Conservation (phyloP, 2,888 invertebrate genomes). For the Phrixothrix hirtus region DNA sequence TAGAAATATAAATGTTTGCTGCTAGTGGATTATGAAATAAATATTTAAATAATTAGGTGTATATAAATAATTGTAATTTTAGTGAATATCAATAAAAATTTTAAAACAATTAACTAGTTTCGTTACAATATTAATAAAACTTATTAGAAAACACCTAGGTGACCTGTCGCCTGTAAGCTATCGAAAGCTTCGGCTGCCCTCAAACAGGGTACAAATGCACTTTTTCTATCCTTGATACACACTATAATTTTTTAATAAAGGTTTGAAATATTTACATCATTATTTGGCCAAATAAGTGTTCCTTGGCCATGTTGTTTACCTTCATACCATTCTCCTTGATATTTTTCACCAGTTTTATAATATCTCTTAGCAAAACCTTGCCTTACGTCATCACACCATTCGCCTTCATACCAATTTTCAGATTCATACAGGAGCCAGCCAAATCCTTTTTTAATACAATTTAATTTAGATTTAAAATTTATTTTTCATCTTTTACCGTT, state of each 20-base stretch:
- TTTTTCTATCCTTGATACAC: neutral
- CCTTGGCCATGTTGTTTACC: constrained; percentile 62
- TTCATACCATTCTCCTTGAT: constrained; percentile 62
- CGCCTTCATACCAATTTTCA: constrained; percentile 55
- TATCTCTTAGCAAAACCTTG: constrained; percentile 61
- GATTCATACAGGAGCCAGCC: constrained; percentile 51
- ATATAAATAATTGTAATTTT: too few species aligned
- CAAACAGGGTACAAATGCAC: too few species aligned
- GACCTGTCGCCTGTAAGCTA: too few species aligned
- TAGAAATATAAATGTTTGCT: too few species aligned
- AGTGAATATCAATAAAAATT: too few species aligned
- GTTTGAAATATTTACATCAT: constrained; percentile 56
- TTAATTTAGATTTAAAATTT: too few species aligned
- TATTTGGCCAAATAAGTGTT: constrained; percentile 64
- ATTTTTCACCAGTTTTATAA: constrained; percentile 61
- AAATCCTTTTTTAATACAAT: too few species aligned
- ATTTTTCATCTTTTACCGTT: constrained; percentile 49
- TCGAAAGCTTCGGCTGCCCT: too few species aligned
- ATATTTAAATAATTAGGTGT: too few species aligned
- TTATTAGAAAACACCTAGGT: too few species aligned
- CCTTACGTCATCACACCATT: constrained; percentile 51
- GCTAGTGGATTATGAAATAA: too few species aligned
- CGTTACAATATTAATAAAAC: too few species aligned
- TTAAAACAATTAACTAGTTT: neutral
- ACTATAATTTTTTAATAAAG: neutral